Percentiles rank a stretch among this genome's conserved stretches.
Conservation (phyloP, 2,113 vertebrate genomes). For the Platichthys stellatus region DNA sequence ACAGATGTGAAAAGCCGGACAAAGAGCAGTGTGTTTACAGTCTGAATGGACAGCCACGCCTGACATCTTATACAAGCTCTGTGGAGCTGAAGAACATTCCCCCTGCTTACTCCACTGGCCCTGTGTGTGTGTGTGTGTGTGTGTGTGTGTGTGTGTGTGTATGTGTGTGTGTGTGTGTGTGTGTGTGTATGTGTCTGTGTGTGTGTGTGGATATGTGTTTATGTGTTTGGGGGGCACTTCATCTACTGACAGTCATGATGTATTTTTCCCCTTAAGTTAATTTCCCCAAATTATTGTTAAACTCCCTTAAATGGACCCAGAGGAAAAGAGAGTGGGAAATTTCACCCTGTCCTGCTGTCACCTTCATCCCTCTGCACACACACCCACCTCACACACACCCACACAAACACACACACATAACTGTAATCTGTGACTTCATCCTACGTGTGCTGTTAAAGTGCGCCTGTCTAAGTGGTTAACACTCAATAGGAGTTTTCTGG, state of each 20-base stretch:
- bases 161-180: constrained; percentile 8
- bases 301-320: constrained; percentile 44
- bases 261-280: constrained; percentile 24
- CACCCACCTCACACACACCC: not conserved
- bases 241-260: constrained; percentile 27
- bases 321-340: constrained; percentile 22
- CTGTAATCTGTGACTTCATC: constrained; percentile 18
- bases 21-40: constrained; percentile 55
- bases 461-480: not conserved
- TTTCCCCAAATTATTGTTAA: constrained; percentile 53
- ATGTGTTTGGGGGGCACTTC: not conserved
- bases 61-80: constrained; percentile 56
- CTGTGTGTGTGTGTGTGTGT: constrained; percentile 15
- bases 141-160: constrained; percentile 22
- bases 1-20: constrained; percentile 10
- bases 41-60: constrained; percentile 37
- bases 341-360: constrained; percentile 34
- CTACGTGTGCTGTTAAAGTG: no score
- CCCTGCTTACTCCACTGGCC: constrained; percentile 35
- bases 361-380: constrained; percentile 8
- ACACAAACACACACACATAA: not conserved
- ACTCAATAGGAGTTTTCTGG: constrained; percentile 35
- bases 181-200: constrained; percentile 3
- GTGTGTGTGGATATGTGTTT: constrained; percentile 16
- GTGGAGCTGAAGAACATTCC: constrained; percentile 44